A percentile compares a stretch with the other conserved stretches of the same genome.
Conservation (phyloP, 2,113 vertebrate genomes). For the Sceloporus tristichus region DNA sequence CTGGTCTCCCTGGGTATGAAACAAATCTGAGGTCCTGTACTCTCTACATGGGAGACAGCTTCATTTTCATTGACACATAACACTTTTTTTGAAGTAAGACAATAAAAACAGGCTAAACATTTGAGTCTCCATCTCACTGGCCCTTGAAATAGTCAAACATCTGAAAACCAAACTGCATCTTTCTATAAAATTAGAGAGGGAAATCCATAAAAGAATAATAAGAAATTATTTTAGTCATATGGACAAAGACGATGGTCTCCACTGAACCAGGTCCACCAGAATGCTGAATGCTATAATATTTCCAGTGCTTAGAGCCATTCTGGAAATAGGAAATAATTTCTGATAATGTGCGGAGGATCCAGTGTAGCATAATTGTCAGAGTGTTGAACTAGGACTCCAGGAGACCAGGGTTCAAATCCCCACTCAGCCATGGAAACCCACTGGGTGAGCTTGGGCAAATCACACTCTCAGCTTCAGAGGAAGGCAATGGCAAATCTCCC, state of each 20-base stretch:
- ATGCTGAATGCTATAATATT: not conserved
- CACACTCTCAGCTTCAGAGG: no score
- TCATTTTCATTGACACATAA: not conserved
- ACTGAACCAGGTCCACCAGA: not conserved
- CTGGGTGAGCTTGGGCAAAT: no score
- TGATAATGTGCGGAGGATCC: not conserved
- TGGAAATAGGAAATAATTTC: not conserved
- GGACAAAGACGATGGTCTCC: not conserved
- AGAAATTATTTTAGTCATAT: not conserved
- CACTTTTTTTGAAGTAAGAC: not conserved
- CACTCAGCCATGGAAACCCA: no score
- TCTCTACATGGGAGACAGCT: not conserved
- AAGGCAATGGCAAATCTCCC: no score
- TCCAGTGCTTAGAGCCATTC: not conserved
- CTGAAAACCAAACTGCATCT: not conserved
- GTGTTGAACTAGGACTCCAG: no score
- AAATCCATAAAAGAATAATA: not conserved
- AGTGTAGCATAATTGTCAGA: no score
- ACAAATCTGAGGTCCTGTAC: no score
- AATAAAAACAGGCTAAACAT: not conserved
- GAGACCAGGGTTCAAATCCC: no score
- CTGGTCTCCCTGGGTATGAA: no score
- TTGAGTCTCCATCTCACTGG: not conserved
- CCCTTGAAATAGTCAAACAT: not conserved
- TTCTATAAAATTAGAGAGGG: not conserved